Percentiles rank a stretch among this genome's conserved stretches.
Conservation (phyloP, 2,113 vertebrate species). For the Micromys minutus region DNA sequence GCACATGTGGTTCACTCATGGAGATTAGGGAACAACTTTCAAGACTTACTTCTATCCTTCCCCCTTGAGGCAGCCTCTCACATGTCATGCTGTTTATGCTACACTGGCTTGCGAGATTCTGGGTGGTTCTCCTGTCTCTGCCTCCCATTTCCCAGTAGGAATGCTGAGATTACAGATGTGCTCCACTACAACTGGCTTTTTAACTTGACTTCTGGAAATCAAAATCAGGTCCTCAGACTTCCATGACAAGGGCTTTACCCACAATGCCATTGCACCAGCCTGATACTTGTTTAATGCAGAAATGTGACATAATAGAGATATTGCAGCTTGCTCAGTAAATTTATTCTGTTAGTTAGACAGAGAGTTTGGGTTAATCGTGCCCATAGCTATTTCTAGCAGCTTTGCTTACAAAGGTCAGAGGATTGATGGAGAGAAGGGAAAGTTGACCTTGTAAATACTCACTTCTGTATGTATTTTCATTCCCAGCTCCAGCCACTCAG, state of each 20-base stretch:
- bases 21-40: not conserved
- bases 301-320: not conserved
- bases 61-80: not conserved
- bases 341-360: not conserved
- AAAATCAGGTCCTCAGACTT: not conserved
- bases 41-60: not conserved
- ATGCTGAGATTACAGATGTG: not conserved
- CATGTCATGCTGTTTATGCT: not conserved
- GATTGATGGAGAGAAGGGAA: not conserved
- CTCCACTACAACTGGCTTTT: not conserved
- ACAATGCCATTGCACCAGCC: not conserved
- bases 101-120: too few species aligned
- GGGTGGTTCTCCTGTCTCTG: not conserved
- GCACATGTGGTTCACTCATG: not conserved
- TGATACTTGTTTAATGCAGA: not conserved
- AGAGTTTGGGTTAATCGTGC: not conserved
- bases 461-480: not conserved
- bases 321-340: not conserved
- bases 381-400: not conserved
- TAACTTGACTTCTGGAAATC: not conserved
- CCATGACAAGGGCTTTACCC: not conserved
- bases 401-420: not conserved
- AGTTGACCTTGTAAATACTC: not conserved
- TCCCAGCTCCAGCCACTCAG: not conserved
- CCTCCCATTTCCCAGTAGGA: not conserved